phyloP scores from a whole-genome alignment of 2,888 invertebrate genomes.

The Timandra comae region DNA sequence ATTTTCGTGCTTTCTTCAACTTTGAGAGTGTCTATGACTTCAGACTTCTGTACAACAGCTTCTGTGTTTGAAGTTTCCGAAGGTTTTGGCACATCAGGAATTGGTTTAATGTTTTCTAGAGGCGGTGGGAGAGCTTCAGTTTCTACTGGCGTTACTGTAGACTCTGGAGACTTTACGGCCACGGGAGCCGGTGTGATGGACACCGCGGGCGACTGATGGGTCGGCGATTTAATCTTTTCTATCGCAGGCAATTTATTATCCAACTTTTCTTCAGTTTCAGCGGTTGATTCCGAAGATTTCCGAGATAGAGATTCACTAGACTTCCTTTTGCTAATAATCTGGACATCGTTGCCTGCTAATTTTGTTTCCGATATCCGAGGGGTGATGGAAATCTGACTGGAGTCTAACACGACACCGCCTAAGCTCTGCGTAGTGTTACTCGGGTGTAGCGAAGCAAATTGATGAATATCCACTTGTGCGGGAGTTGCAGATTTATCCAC shows the following conservation, averaged over 20 bases:
- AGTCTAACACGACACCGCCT: constrained; percentile 47
- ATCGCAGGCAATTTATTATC: constrained; percentile 52
- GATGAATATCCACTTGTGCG: constrained; percentile 54
- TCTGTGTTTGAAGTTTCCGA: constrained; percentile 30
- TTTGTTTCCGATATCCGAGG: constrained; percentile 48
- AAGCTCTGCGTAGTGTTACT: constrained; percentile 41
- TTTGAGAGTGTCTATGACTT: constrained; percentile 12
- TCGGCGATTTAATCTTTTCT: constrained; percentile 54
- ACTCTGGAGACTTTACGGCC: constrained; percentile 46
- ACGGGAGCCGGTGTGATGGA: constrained; percentile 46
- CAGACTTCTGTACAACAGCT: constrained; percentile 9
- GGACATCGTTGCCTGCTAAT: constrained; percentile 35
- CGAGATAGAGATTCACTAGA: constrained; percentile 50
- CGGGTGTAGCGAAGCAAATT: constrained; percentile 58
- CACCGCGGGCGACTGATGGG: constrained; percentile 40
- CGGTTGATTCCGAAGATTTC: constrained; percentile 51
- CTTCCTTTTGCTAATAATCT: constrained; percentile 47
- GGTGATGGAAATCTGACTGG: constrained; percentile 63
- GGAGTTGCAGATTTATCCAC: constrained; percentile 50
- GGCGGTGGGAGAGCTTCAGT: constrained; percentile 53
- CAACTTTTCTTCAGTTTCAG: constrained; percentile 49
- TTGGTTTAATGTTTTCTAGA: constrained; percentile 40
- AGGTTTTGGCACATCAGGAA: constrained; percentile 39
- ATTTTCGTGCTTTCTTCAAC: constrained; percentile 15
- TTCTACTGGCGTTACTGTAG: constrained; percentile 38